Percentiles rank a stretch among this genome's conserved stretches.
Conservation (phyloP, 2,797 vertebrate genomes). For the Dallia pectoralis region DNA sequence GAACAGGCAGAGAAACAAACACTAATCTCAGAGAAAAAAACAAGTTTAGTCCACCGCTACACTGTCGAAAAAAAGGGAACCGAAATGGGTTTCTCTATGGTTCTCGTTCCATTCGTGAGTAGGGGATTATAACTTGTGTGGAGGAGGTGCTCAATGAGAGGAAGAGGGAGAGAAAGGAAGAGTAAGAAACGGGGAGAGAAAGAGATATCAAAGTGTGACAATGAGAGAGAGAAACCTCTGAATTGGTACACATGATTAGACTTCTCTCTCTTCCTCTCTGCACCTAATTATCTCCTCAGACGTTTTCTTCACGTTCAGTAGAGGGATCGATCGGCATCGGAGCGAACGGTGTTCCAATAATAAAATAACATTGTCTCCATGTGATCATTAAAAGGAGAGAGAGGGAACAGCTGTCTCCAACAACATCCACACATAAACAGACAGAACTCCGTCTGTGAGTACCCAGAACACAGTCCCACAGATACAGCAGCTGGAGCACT, state of each 20-base stretch:
- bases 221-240: not conserved
- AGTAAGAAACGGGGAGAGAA: not conserved
- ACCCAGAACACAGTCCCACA: slow-evolving; percentile 44
- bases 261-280: slow-evolving; percentile 13
- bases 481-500: slow-evolving; percentile 63
- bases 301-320: slow-evolving; percentile 51
- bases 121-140: not conserved
- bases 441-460: slow-evolving; percentile 54
- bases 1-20: slow-evolving; percentile 5
- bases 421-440: slow-evolving; percentile 70
- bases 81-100: not conserved
- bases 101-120: not conserved
- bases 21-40: not conserved
- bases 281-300: not conserved
- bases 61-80: not conserved
- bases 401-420: slow-evolving; percentile 67
- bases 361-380: slow-evolving; percentile 45
- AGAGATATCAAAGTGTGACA: not conserved
- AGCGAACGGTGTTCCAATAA: slow-evolving; percentile 47
- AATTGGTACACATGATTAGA: slow-evolving; percentile 47
- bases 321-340: slow-evolving; percentile 39
- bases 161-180: not conserved
- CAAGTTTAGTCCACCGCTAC: not conserved
- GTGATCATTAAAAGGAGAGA: slow-evolving; percentile 63
- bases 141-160: not conserved